Evolutionary conservation across 2,113 vertebrate species (phyloP).

Genomic region (Pterocles burchelli): DNA sequence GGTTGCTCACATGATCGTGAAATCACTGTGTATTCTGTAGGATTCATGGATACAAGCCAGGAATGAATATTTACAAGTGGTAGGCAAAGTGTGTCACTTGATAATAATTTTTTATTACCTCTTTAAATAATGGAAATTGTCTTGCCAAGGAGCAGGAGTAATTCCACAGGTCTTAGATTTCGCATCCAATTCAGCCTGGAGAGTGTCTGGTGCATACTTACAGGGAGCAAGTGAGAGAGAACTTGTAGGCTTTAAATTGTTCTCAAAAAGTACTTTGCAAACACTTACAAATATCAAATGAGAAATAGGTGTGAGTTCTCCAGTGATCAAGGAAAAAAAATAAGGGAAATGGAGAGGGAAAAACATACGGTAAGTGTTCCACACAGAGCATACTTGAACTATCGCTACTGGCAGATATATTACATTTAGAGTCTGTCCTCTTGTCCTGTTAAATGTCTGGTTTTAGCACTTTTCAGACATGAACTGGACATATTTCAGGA

Average conservation of each 20-base stretch:
- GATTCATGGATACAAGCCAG: not conserved
- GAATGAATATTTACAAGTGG: constrained; percentile 51
- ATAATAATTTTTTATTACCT: not conserved
- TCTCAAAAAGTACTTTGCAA: not conserved
- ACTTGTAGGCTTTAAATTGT: not conserved
- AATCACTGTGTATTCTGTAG: constrained; percentile 34
- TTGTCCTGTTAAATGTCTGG: not conserved
- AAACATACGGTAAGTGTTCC: not conserved
- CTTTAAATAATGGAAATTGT: constrained; percentile 35
- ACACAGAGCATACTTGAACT: not conserved
- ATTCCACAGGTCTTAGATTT: not conserved
- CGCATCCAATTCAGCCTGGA: not conserved
- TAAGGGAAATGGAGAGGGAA: not conserved
- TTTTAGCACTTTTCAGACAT: constrained; percentile 17
- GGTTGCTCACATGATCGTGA: constrained; percentile 33
- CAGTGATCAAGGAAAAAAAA: not conserved
- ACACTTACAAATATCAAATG: not conserved
- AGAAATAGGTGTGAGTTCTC: not conserved
- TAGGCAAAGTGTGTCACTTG: not conserved
- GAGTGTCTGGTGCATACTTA: not conserved
- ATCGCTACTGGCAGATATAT: not conserved
- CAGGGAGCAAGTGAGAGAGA: not conserved
- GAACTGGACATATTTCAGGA: constrained; percentile 9
- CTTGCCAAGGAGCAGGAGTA: not conserved
- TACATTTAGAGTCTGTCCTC: not conserved